Evolutionary conservation across 2,888 invertebrate genomes (phyloP).

Genomic region (Girardia tigrina): DNA sequence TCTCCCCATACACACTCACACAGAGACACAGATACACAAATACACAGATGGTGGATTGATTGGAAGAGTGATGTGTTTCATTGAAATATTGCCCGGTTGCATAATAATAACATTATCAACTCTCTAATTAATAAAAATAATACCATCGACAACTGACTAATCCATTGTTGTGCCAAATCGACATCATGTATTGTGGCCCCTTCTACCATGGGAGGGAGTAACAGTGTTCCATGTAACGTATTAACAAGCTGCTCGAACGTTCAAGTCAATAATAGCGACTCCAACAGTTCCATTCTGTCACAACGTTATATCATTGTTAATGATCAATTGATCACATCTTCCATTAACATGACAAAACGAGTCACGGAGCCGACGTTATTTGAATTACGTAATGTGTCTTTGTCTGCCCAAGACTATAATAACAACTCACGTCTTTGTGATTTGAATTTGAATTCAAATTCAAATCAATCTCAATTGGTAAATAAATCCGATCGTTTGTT

Average conservation of each 20-base stretch:
- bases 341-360: not conserved
- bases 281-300: conserved; percentile 1
- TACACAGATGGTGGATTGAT: not conserved
- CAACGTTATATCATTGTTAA: conserved; percentile 13
- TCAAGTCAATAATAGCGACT: conserved; percentile 11
- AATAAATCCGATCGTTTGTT: not conserved
- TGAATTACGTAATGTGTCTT: not conserved
- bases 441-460: not conserved
- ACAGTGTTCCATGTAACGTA: conserved; percentile 23
- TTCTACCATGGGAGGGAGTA: conserved; percentile 20
- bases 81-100: not conserved
- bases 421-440: not conserved
- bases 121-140: not conserved
- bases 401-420: not conserved
- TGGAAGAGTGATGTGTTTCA: not conserved
- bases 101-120: not conserved
- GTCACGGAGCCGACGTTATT: not conserved
- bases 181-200: conserved; percentile 10
- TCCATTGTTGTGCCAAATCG: conserved; percentile 20
- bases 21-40: no score
- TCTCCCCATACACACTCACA: no score
- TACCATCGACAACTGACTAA: not conserved
- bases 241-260: conserved; percentile 15
- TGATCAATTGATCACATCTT: not conserved
- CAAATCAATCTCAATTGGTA: not conserved